Evolutionary conservation across 1,140 invertebrate species (phyloP), one percentile per base, ranked within the genome.

Genomic region (Schmidtea mediterranea): DNA sequence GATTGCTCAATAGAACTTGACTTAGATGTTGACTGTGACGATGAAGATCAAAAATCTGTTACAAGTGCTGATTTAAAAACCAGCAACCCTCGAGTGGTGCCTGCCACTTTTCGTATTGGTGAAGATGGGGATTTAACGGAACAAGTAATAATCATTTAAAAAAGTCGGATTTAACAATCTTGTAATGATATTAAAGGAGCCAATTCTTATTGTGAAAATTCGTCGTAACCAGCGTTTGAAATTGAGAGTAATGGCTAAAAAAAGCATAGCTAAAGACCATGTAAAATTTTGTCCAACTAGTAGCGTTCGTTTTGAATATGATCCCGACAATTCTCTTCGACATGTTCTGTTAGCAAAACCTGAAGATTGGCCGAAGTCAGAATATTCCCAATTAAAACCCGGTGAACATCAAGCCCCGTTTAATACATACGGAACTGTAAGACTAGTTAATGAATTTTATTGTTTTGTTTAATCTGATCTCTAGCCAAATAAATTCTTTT

Each of bases 211-310:
- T 55, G 86, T 95, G 0, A 98, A 98, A 62, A 69, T 98, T 18
- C 75, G 90, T 45, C 94, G 92, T 69, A 89, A 89, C 0, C 48
- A 98, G 66, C 86, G 95, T 62, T 60, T 98, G 12, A 94, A 92
- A 62, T 68, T 98, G 12, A 72, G 78, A 58, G 90, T 84, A 15
- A 95, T 86, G 72, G 92, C 89, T 0, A 86, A 89, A 55, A 75
- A 77, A 53, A 79, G 87, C 23, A 95, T 97, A 71, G 90, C 86
- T 1, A 98, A 98, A 63, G 92, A 98, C 62, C 92, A 98, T 71
- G 90, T 92, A 1, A 98, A 98, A 67, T 98, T 90, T 90, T 97
- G 95, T 70, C 90, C 90, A 12, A 97, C 90, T 1, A 80, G 80
- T 53, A 86, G 86, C 50, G 89, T 98, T 12, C 78, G 78, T 36